Evolutionary conservation across 2,888 invertebrate species (phyloP), one percentile per base, ranked within the genome.

Genomic region (Lasioglossum morio): DNA sequence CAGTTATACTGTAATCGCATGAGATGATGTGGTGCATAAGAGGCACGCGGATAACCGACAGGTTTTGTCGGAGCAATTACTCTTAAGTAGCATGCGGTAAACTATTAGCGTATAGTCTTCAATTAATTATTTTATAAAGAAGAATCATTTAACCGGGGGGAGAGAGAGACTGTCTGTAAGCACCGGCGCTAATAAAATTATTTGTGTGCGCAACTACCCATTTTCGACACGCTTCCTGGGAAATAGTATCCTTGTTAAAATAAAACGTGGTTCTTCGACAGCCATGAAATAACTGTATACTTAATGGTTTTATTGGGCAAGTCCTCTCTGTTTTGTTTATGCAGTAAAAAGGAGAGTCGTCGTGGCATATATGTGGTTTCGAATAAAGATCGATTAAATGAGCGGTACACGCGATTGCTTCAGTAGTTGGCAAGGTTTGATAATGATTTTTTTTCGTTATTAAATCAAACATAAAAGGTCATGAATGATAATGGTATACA

Each of bases 1-100:
- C 57, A 70, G 27, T 46, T 77, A 81, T 46, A 46, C 77, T 8
- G 70, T 60, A 70, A 77, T 77, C 19, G 37, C 23, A 23, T 34
- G 7, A 16, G 43, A 40, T 27, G 37, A 76, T 60, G 75, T n/a
- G 27, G 66, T 66, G 34, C 23, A 27, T 3, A 10, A 30, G 27
- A 10, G 37, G 23, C 37, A 34, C 53, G 30, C 34, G 53, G 74
- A 37, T 53, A 19, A 37, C 74, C 27, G 74, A 76, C 66, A 66
- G 30, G 27, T 12, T 76, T 76, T 76, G 60, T 63, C 27, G 43
- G 40, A 19, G 40, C 75, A 43, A 76, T 76, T 63, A 76, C 19
- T 63, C n/a, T 43, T 34, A 66, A 66, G 66, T 66, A 66, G 8
- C 66, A 30, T 30, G 66, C 34, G 60, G 60, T 60, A 60, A 27